These are phyloP conservation scores for Apteryx mantelli DNA, from an alignment of 2,113 vertebrate genomes.

Conservation along the genomic window DNA sequence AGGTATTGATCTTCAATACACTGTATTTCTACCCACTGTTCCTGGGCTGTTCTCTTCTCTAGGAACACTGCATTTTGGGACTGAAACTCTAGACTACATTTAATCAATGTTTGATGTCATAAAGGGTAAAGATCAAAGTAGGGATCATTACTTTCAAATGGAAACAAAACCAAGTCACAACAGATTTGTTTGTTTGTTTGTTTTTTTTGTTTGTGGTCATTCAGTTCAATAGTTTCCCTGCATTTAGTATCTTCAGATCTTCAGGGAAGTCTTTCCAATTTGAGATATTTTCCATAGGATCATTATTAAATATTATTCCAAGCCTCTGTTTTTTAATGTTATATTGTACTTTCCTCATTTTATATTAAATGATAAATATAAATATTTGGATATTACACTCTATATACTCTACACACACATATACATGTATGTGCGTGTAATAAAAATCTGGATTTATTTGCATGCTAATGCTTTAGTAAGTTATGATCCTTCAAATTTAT, in stretches of 20 bases:
- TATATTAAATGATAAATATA: neutral
- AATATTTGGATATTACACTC: neutral
- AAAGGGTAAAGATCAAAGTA: neutral
- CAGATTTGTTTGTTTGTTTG: neutral
- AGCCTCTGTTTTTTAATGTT: neutral
- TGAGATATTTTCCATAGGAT: neutral
- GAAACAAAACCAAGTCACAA: neutral
- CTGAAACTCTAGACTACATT: neutral
- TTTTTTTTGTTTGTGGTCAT: neutral
- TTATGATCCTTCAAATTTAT: neutral
- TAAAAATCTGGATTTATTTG: neutral
- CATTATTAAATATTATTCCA: neutral
- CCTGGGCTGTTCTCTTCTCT: neutral
- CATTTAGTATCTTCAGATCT: neutral
- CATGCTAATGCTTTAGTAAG: neutral
- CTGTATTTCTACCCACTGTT: neutral
- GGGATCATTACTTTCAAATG: neutral
- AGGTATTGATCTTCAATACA: fast-evolving
- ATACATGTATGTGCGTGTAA: neutral
- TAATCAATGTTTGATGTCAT: neutral
- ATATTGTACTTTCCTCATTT: neutral
- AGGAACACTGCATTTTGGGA: neutral
- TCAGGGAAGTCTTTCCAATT: neutral
- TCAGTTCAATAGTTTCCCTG: neutral
- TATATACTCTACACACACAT: neutral